These are phyloP conservation scores for Globodera rostochiensis DNA, from an alignment of 1,140 invertebrate species.

Conservation along the genomic window DNA sequence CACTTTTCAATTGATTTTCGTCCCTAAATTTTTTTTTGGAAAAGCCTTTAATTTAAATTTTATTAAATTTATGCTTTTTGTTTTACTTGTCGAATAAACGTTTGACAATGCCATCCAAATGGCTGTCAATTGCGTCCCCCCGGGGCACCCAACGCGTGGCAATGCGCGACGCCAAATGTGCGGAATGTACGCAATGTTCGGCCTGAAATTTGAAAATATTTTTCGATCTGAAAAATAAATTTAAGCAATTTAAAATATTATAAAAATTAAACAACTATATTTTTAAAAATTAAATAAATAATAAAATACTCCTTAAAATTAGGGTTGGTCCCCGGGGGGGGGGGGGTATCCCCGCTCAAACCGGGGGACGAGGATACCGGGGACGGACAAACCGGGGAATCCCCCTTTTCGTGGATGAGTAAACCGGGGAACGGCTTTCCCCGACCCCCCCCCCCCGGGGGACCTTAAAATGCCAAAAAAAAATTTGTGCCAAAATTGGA, in stretches of 20 bases:
- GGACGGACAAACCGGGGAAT: too few species aligned
- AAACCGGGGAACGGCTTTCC: too few species aligned
- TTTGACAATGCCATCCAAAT: slow-evolving; percentile 20
- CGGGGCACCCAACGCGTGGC: slow-evolving; percentile 26
- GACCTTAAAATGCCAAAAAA: neutral
- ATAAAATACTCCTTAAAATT: too few species aligned
- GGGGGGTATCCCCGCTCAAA: too few species aligned
- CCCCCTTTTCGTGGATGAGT: too few species aligned
- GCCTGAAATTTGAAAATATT: slow-evolving; percentile 17
- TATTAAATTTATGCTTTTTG: neutral
- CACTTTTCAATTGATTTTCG: slow-evolving; percentile 1
- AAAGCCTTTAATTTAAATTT: neutral
- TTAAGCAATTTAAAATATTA: too few species aligned
- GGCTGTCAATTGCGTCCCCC: slow-evolving; percentile 9
- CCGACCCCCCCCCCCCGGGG: too few species aligned
- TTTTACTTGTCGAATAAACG: slow-evolving; percentile 6
- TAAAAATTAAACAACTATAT: too few species aligned
- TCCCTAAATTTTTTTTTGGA: too few species aligned
- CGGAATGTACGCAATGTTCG: slow-evolving; percentile 25
- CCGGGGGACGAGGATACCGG: too few species aligned
- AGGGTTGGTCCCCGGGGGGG: too few species aligned
- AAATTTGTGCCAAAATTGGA: neutral
- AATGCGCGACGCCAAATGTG: slow-evolving; percentile 4
- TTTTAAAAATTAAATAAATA: too few species aligned
- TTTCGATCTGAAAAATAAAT: neutral